These are phyloP conservation scores for Vanessa atalanta DNA, from an alignment of 1,140 invertebrate genomes.

Conservation along the genomic window DNA sequence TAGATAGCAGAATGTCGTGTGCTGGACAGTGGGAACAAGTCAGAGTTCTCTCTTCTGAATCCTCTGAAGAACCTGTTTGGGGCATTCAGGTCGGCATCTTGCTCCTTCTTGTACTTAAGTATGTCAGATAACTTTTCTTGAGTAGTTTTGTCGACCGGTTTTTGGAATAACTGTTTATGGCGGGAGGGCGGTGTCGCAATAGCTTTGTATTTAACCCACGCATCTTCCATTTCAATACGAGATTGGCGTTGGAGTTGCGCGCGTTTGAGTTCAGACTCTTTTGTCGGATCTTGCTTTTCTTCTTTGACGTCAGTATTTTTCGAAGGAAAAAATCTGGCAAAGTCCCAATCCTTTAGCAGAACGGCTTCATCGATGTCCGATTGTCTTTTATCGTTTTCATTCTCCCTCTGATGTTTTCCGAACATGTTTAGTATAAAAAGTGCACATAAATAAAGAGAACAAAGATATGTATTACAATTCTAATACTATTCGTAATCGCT, in stretches of 20 bases:
- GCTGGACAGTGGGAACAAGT: conserved; percentile 87
- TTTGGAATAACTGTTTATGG: conserved; percentile 69
- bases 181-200: conserved; percentile 71
- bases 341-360: conserved; percentile 90
- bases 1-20: conserved; percentile 88
- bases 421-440: conserved; percentile 74
- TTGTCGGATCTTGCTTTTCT: conserved; percentile 68
- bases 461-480: conserved; percentile 36
- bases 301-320: conserved; percentile 66
- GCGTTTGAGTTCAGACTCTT: conserved; percentile 64
- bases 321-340: conserved; percentile 89
- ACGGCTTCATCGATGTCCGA: conserved; percentile 86
- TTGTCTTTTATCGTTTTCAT: conserved; percentile 69
- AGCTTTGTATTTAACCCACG: conserved; percentile 76
- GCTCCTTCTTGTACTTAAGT: conserved; percentile 81
- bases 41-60: conserved; percentile 90
- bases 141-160: conserved; percentile 63
- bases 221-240: conserved; percentile 71
- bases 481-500: conserved; percentile 48
- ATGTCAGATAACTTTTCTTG: conserved; percentile 74
- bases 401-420: conserved; percentile 72
- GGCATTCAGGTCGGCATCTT: conserved; percentile 85
- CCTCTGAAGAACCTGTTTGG: conserved; percentile 86
- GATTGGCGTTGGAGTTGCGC: conserved; percentile 69
- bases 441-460: conserved; percentile 63